Evolutionary conservation across 2,113 vertebrate species (phyloP).

Genomic region (Trinectes maculatus): DNA sequence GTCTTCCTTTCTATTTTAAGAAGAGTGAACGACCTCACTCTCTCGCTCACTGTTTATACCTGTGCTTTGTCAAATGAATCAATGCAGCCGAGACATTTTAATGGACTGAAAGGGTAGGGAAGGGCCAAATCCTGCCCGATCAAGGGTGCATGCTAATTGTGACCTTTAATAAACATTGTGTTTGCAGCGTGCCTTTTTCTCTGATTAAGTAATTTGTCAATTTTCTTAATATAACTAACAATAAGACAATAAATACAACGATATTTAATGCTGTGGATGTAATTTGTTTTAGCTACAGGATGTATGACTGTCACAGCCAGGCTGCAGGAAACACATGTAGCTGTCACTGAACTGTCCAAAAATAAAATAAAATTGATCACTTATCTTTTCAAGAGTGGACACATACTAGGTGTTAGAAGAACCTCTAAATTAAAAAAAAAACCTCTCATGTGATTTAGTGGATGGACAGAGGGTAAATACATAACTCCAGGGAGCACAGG

Average conservation of each 20-base stretch:
- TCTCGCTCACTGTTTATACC: background rate
- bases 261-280: background rate
- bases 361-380: too few relatives aligned
- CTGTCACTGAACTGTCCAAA: too few relatives aligned
- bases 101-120: constrained; percentile 36
- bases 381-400: too few relatives aligned
- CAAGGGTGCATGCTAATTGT: constrained; percentile 56
- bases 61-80: constrained; percentile 47
- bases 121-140: background rate
- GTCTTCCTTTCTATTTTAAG: constrained; percentile 22
- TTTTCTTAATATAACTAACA: constrained; percentile 8
- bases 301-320: too few relatives aligned
- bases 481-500: too few relatives aligned
- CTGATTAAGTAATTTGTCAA: background rate
- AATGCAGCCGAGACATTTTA: constrained; percentile 40
- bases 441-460: too few relatives aligned
- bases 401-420: too few relatives aligned
- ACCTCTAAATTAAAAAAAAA: too few relatives aligned
- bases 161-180: constrained; percentile 48
- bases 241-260: background rate
- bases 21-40: constrained; percentile 17
- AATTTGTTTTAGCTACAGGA: too few relatives aligned
- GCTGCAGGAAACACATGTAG: too few relatives aligned
- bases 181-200: background rate
- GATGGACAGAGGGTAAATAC: too few relatives aligned